Conservation (phyloP, 1,140 invertebrate species). For the Diabrotica undecimpunctata region DNA sequence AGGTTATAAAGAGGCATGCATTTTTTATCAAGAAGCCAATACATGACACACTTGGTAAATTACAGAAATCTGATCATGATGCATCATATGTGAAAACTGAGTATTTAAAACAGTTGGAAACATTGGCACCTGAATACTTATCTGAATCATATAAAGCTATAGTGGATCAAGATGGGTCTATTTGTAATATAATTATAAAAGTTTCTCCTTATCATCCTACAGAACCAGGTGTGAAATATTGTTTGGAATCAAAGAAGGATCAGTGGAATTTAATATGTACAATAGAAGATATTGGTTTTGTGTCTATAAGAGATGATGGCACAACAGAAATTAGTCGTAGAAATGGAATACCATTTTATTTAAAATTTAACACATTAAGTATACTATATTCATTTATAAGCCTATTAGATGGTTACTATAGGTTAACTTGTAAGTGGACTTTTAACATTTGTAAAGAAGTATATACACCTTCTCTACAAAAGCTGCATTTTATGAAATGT, state of each 20-base stretch:
- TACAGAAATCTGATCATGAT: conserved; percentile 58
- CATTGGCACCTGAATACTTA: conserved; percentile 75
- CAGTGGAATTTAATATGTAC: conserved; percentile 72
- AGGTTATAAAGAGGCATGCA: conserved; percentile 66
- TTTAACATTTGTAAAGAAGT: conserved; percentile 82
- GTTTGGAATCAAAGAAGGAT: conserved; percentile 57
- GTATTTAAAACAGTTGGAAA: conserved; percentile 73
- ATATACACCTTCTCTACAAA: conserved; percentile 69
- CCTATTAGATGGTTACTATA: conserved; percentile 82
- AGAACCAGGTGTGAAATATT: conserved; percentile 63
- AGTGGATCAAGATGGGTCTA: conserved; percentile 58
- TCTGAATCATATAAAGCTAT: conserved; percentile 70
- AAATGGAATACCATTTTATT: conserved; percentile 73
- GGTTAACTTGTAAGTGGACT: conserved; percentile 82
- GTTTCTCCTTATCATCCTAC: conserved; percentile 68
- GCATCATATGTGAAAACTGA: conserved; percentile 66
- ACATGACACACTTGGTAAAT: conserved; percentile 59
- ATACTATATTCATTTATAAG: conserved; percentile 77
- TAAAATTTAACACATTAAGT: conserved; percentile 61
- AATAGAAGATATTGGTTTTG: conserved; percentile 78
- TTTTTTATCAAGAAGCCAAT: conserved; percentile 74
- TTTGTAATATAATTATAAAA: conserved; percentile 58
- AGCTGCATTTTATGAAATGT: conserved; percentile 70
- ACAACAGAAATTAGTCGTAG: conserved; percentile 74
- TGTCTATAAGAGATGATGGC: conserved; percentile 66